Evolutionary conservation across 2,113 vertebrate genomes (phyloP), one percentile per base, ranked within the genome.

Genomic region (Phrynocephalus versicolor): DNA sequence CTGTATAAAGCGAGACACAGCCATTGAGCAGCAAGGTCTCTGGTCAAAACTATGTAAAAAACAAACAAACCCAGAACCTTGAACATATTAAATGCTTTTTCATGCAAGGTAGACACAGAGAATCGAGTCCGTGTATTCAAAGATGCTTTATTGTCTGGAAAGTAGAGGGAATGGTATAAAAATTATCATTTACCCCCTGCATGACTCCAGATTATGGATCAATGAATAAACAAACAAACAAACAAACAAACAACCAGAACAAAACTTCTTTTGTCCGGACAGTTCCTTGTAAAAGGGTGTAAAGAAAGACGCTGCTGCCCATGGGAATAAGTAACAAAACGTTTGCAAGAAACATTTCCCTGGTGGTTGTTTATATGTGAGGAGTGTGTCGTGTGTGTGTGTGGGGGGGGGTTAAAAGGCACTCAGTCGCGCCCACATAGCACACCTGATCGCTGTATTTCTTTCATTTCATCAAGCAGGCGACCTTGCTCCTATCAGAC

Each of bases 91-190:
- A 62, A 82, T 85, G 87, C 67, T 3, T 10, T 51, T 64, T 41
- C 62, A 3, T 71, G 82, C 74, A 67, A 76, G 15, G 39, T 3
- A 72, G 18, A 85, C 25, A 1, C 7, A 90, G 8, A 81, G 89
- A 90, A 39, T 57, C 72, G 70, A 2, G 64, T 30, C 10, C 64
- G 7, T 55, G 65, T 67, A 7, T 65, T 67, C 27, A 0, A 73
- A 19, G 2, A 15, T 10, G 58, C 67, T 93, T 91, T 87, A 89
- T 91, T 93, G 41, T 10, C 87, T 89, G n/a, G 85, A 92, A 85
- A 0, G 41, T 1, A 23, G 14, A 39, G 67, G 85, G 76, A 15
- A 0, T 16, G 0, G 33, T 55, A n/a, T 82, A 83, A 88, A 87
- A 15, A 67, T 67, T 2, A 4, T 18, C 30, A 57, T 85, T 90